Conservation (phyloP, 2,797 vertebrate species). For the Brachyrhaphis roseni region DNA sequence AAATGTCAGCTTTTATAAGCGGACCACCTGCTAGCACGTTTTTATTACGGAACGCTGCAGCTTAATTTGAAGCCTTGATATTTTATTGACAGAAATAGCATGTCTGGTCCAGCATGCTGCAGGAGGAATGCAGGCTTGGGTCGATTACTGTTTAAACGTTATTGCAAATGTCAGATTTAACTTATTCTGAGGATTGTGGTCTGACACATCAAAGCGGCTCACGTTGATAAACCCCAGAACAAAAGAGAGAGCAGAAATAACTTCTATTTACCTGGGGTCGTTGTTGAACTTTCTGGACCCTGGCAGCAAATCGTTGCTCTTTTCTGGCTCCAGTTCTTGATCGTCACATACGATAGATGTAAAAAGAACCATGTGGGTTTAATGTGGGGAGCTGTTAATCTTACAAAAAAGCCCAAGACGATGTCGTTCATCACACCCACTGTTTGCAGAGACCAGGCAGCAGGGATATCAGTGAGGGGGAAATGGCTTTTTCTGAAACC, state of each 20-base stretch:
- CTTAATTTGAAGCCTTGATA: conserved; percentile 33
- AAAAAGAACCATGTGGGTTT: conserved; percentile 23
- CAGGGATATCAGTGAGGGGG: conserved; percentile 63
- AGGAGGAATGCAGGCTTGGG: conserved; percentile 15
- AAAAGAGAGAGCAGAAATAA: conserved; percentile 8
- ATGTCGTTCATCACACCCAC: conserved; percentile 58
- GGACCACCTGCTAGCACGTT: conserved; percentile 16
- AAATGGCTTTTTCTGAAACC: conserved; percentile 72
- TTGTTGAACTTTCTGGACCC: conserved; percentile 10
- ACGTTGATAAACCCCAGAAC: conserved; percentile 25
- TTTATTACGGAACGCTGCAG: conserved; percentile 18
- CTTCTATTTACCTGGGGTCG: conserved; percentile 18
- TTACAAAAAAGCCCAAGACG: conserved; percentile 25
- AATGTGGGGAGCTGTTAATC: conserved; percentile 30
- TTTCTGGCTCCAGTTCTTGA: background rate
- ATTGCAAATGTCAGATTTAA: conserved; percentile 51
- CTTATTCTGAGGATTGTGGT: conserved; percentile 17
- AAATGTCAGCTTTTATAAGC: conserved; percentile 47
- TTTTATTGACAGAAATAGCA: conserved; percentile 45
- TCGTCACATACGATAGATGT: background rate
- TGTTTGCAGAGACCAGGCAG: conserved; percentile 46
- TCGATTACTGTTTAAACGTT: conserved; percentile 18
- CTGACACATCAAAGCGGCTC: conserved; percentile 13
- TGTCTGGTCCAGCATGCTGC: conserved; percentile 7
- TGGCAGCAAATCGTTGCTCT: background rate